Percentiles rank a stretch among this genome's conserved stretches.
phyloP scores from a whole-genome alignment of 2,888 invertebrate species.

The Thymelicus sylvestris region DNA sequence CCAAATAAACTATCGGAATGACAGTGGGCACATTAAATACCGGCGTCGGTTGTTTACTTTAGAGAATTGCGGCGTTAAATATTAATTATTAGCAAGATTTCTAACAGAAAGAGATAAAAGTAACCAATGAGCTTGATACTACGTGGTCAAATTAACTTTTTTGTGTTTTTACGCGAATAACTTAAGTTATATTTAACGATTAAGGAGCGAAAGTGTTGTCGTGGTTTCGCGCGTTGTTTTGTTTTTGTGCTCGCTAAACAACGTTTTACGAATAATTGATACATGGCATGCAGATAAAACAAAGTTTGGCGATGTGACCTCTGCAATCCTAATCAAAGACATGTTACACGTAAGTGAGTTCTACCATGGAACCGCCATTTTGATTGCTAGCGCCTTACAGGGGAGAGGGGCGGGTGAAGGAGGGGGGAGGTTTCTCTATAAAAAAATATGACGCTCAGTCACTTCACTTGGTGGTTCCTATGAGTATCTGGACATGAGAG shows the following conservation, averaged over 20 bases:
- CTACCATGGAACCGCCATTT: constrained; percentile 79
- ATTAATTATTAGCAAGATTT: constrained; percentile 33
- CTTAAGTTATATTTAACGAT: constrained; percentile 42
- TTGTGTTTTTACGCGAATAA: constrained; percentile 36
- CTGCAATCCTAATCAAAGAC: constrained; percentile 52
- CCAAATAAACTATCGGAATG: constrained; percentile 36
- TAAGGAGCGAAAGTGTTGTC: constrained; percentile 44
- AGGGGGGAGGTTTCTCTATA: constrained; percentile 62
- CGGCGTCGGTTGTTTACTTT: constrained; percentile 67
- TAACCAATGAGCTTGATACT: background rate
- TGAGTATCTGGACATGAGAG: constrained; percentile 53
- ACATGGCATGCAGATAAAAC: constrained; percentile 15
- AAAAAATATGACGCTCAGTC: constrained; percentile 71
- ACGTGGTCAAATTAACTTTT: constrained; percentile 4
- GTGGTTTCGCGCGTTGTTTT: constrained; percentile 33
- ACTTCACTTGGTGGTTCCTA: constrained; percentile 59
- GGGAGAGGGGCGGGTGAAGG: constrained; percentile 62
- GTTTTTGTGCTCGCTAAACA: constrained; percentile 34
- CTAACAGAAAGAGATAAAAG: constrained; percentile 34
- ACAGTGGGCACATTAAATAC: constrained; percentile 46
- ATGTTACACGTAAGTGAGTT: constrained; percentile 72
- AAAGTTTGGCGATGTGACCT: constrained; percentile 50
- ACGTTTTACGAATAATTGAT: constrained; percentile 7
- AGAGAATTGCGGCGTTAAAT: constrained; percentile 23
- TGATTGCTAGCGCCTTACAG: constrained; percentile 77